Conservation (phyloP, 2,888 invertebrate genomes). For the Cataglyphis cursor region DNA sequence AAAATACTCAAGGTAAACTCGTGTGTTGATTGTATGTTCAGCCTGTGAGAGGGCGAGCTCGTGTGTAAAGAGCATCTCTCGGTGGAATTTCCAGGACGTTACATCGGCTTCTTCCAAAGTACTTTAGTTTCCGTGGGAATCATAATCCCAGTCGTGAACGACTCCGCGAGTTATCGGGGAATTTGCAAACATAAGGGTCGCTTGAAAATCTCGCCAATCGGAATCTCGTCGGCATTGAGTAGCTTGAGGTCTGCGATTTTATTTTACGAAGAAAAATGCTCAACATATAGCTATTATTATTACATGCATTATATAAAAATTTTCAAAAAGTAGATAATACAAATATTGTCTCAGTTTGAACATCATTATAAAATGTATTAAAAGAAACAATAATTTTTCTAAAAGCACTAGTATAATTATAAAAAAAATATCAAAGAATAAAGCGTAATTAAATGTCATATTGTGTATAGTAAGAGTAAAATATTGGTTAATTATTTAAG, state of each 20-base stretch:
- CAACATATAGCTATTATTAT: neutral
- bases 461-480: neutral
- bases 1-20: conserved; percentile 80
- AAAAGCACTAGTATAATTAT: neutral
- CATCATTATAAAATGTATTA: neutral
- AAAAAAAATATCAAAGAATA: neutral
- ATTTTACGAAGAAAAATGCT: neutral
- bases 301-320: neutral
- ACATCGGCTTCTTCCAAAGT: conserved; percentile 69
- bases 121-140: conserved; percentile 73
- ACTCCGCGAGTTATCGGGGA: conserved; percentile 56
- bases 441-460: neutral
- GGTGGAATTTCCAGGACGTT: conserved; percentile 76
- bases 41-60: conserved; percentile 69
- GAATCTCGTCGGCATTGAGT: conserved; percentile 46
- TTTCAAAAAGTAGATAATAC: neutral
- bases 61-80: conserved; percentile 74
- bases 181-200: conserved; percentile 57
- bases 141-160: conserved; percentile 65
- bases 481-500: neutral
- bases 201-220: conserved; percentile 46
- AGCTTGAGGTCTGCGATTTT: conserved; percentile 28
- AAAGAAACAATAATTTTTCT: neutral
- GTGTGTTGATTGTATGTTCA: conserved; percentile 78
- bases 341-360: neutral